Conservation (phyloP, 37 sponge, comb jelly and placozoan genomes). For the Bolinopsis microptera region DNA sequence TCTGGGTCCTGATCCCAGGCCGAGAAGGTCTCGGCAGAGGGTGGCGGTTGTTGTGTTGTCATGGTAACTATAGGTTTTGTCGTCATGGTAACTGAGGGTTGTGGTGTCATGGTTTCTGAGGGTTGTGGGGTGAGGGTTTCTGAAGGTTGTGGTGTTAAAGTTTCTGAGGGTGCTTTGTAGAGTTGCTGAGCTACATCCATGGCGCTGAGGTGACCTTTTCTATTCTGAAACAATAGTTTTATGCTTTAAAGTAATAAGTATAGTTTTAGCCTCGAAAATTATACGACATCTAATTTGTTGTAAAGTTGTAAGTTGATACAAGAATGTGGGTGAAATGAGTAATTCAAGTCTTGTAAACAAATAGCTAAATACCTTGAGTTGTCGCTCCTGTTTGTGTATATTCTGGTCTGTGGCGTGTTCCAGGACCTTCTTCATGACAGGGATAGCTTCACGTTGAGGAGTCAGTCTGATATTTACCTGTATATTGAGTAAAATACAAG, state of each 20-base stretch:
- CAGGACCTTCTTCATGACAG: constrained; percentile 10
- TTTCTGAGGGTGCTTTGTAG: not conserved
- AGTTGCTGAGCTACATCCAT: not conserved
- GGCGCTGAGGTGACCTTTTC: not conserved
- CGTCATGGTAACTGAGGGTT: not conserved
- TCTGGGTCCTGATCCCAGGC: not conserved
- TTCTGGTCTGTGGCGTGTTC: constrained; percentile 20
- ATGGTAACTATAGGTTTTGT: not conserved
- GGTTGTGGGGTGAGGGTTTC: not conserved
- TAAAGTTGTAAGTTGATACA: no score
- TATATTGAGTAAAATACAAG: no score
- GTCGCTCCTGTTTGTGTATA: not conserved
- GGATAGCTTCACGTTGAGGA: constrained; percentile 12
- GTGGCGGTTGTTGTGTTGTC: not conserved
- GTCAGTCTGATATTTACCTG: not conserved
- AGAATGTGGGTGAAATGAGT: no score
- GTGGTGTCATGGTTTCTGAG: not conserved
- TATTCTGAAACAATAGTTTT: not conserved
- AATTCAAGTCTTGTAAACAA: no score
- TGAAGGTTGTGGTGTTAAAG: not conserved
- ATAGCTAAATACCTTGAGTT: not conserved
- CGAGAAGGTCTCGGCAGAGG: not conserved
- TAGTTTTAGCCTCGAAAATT: not conserved
- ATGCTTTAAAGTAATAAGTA: no score
- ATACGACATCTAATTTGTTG: no score